Evolutionary conservation across 2,888 invertebrate genomes (phyloP), one percentile per base, ranked within the genome.

Genomic region (Hypercompe scribonia): DNA sequence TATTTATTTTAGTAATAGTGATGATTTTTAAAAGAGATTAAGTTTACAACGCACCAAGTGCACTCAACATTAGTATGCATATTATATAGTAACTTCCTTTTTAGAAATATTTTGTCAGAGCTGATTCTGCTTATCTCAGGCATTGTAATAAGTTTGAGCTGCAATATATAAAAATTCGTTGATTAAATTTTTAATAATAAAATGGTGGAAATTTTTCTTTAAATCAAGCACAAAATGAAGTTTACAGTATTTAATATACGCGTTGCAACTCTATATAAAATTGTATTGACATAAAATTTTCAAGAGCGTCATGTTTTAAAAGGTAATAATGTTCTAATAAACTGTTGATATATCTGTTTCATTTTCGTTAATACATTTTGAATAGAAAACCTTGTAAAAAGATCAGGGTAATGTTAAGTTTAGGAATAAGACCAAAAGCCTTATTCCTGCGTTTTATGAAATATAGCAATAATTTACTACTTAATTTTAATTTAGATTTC

Each of bases 391-490:
- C 73, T 68, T 71, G 68, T 70, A 65, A 74, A 68, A 66, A 78
- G 15, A 72, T 73, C 70, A 73, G 63, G 74, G 71, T 75, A 75
- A 66, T 63, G 34, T 65, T 68, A 72, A 63, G 69, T 72, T 71
- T 75, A 75, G 75, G 66, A 75, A 69, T 75, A 72, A 69, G 28
- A 61, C 65, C 65, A 68, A 69, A 65, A 39, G 72, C 68, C 71
- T 75, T 72, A 72, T 72, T 72, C 65, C 65, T 70, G 65, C 73
- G 65, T 73, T 73, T 72, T 72, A 75, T 71, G 73, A 71, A 76
- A 21, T 5, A 70, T 75, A 81, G 80, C 81, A 80, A 80, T 81
- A 81, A 81, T 78, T 72, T 71, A 70, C 54, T 63, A 70, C 65
- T 64, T 70, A 71, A 74, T 70, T 72, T 71, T 71, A 73, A 68